Evolutionary conservation across 2,888 invertebrate species (phyloP).

Genomic region (Aphodius granarius): DNA sequence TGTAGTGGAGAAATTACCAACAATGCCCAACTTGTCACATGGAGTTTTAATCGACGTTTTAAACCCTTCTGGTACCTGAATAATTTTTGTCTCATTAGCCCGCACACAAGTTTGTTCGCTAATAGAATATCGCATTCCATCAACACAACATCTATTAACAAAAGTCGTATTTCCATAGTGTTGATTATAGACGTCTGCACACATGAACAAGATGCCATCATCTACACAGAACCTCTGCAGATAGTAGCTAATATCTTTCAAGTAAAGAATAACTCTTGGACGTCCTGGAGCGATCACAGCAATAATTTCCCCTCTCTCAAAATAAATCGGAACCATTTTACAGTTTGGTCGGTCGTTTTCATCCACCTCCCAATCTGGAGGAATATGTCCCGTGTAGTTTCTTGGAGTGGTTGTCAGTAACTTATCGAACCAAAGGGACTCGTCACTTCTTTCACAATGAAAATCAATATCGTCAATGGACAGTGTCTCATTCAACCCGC

Average conservation of each 20-base stretch:
- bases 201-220: neutral
- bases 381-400: neutral
- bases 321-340: neutral
- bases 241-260: neutral
- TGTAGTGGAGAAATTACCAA: slow-evolving; percentile 1
- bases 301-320: neutral
- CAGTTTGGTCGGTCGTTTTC: neutral
- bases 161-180: slow-evolving; percentile 16
- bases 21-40: slow-evolving; percentile 10
- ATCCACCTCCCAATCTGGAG: neutral
- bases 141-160: slow-evolving; percentile 21
- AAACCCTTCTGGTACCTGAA: neutral
- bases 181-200: neutral
- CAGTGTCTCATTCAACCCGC: slow-evolving; percentile 42
- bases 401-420: neutral
- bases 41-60: slow-evolving; percentile 14
- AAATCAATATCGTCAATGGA: neutral
- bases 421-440: too few relatives aligned
- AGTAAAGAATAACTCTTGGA: neutral
- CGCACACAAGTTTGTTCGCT: neutral
- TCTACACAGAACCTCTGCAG: neutral
- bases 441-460: neutral
- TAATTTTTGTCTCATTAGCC: neutral
- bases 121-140: slow-evolving; percentile 8
- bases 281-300: neutral